These are phyloP conservation scores for Cladopsammia gracilis DNA, from an alignment of 64 coral and sea anemone species.

Conservation along the genomic window DNA sequence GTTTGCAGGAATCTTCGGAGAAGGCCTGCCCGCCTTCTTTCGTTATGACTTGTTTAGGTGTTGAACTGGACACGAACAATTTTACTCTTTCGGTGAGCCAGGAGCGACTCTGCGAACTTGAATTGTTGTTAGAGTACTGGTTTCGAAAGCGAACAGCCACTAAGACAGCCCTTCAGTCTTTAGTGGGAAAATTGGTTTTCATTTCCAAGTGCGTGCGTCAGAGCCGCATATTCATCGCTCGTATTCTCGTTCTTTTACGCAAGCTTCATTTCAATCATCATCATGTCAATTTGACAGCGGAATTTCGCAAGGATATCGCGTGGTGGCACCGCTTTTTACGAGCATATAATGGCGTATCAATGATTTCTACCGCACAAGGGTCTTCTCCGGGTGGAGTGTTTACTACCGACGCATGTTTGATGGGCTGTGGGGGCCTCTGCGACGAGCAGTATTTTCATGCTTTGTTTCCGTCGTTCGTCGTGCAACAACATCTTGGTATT, in stretches of 20 bases:
- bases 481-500: background rate
- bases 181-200: slow-evolving; percentile 44
- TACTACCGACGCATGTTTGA: slow-evolving; percentile 2
- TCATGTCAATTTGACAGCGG: slow-evolving; percentile 8
- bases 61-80: background rate
- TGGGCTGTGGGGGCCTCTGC: background rate
- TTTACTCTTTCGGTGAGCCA: slow-evolving; percentile 9
- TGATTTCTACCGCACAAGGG: background rate
- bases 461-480: background rate
- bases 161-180: slow-evolving; percentile 12
- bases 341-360: background rate
- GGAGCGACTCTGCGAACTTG: slow-evolving; percentile 2
- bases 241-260: slow-evolving; percentile 9
- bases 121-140: background rate
- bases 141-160: background rate
- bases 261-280: slow-evolving; percentile 1
- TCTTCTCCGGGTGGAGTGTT: slow-evolving; percentile 10
- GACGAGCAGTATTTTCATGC: slow-evolving; percentile 16
- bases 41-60: slow-evolving; percentile 46
- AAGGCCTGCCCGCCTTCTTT: slow-evolving; percentile 42
- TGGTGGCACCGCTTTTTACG: slow-evolving; percentile 14
- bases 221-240: slow-evolving; percentile 1
- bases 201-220: slow-evolving; percentile 34
- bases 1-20: slow-evolving; percentile 18
- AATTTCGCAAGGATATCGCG: slow-evolving; percentile 19